Percentiles rank a stretch among this genome's conserved stretches.
Conservation (phyloP, 2,888 invertebrate genomes). For the Mythimna ferrago region DNA sequence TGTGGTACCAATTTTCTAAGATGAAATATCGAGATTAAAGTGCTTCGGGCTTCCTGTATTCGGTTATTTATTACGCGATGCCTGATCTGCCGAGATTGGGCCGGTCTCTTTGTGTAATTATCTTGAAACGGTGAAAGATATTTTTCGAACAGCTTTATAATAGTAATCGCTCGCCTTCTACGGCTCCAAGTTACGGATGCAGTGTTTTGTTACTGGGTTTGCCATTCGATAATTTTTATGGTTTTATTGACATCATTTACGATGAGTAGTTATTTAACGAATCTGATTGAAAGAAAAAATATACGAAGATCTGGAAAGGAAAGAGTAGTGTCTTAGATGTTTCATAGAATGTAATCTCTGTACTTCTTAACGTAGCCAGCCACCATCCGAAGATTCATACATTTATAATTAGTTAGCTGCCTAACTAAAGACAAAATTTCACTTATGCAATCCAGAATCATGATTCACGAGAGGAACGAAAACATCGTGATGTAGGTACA, state of each 20-base stretch:
- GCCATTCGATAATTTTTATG: neutral
- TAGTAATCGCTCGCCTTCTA: neutral
- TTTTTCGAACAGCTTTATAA: constrained; percentile 9
- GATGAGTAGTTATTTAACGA: neutral
- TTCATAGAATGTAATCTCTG: neutral
- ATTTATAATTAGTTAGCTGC: neutral
- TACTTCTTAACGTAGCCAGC: neutral
- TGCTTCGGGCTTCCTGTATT: constrained; percentile 60
- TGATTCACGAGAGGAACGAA: constrained; percentile 34
- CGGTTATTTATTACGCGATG: constrained; percentile 40
- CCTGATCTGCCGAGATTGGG: constrained; percentile 39
- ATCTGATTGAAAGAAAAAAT: neutral
- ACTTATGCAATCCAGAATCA: neutral
- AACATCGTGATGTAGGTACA: constrained; percentile 25
- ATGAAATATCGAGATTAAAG: constrained; percentile 56
- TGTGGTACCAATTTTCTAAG: constrained; percentile 40
- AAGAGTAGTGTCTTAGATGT: neutral
- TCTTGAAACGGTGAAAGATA: constrained; percentile 32
- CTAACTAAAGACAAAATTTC: neutral
- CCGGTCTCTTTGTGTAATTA: constrained; percentile 50
- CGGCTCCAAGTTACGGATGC: neutral
- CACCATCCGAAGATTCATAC: neutral
- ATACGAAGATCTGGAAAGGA: neutral
- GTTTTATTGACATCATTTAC: neutral
- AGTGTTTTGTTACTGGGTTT: neutral